Evolutionary conservation across 2,113 vertebrate genomes (phyloP).

Genomic region (Todiramphus saurophagus): DNA sequence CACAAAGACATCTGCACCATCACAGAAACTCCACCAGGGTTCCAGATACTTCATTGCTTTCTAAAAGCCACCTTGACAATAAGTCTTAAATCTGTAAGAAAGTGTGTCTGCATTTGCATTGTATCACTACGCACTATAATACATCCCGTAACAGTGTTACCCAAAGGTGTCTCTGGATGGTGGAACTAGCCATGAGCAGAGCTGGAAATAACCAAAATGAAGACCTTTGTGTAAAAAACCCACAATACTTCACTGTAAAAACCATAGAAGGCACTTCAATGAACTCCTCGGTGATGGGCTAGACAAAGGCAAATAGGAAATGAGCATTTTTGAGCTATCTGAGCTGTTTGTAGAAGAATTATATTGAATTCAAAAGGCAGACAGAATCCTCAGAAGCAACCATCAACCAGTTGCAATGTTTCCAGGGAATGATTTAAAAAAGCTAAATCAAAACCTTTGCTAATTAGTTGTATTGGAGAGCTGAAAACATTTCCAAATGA

Average conservation of each 20-base stretch:
- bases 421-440: background rate
- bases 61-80: background rate
- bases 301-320: background rate
- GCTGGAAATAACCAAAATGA: background rate
- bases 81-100: background rate
- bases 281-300: background rate
- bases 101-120: background rate
- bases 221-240: background rate
- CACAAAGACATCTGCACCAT: background rate
- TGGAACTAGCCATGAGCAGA: background rate
- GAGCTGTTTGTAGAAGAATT: background rate
- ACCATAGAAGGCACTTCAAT: background rate
- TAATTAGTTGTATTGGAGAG: background rate
- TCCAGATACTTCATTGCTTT: background rate
- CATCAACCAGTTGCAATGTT: background rate
- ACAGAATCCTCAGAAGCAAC: background rate
- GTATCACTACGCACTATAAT: too few species aligned
- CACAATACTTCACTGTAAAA: background rate
- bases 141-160: fast-evolving
- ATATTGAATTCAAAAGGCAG: background rate
- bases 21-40: background rate
- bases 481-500: background rate
- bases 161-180: background rate
- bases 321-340: background rate
- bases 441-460: background rate